Percentiles rank a stretch among this genome's conserved stretches.
Conservation (phyloP, 2,113 vertebrate genomes). For the Bos indicus region DNA sequence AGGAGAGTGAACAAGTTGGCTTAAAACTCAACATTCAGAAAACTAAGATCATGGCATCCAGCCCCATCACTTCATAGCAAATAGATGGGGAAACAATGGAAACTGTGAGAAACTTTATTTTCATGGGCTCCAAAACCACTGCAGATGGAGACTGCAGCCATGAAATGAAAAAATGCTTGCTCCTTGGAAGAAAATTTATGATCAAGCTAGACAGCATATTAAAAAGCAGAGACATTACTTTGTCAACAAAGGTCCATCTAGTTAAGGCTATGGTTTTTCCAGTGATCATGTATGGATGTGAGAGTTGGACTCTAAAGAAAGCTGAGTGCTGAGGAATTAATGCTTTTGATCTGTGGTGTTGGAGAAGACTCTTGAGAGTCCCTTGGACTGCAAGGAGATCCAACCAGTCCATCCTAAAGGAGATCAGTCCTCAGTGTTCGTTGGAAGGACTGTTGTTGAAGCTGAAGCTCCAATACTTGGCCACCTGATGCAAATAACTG, state of each 20-base stretch:
- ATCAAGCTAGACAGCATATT: not conserved
- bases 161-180: not conserved
- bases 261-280: not conserved
- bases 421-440: not conserved
- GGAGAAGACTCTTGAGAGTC: not conserved
- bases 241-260: not conserved
- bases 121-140: not conserved
- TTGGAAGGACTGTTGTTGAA: not conserved
- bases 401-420: not conserved
- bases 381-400: not conserved
- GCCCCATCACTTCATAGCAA: not conserved
- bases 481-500: not conserved
- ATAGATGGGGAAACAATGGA: not conserved
- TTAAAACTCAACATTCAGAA: not conserved
- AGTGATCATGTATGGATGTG: not conserved
- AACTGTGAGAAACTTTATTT: not conserved
- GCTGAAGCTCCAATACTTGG: not conserved
- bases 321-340: accelerated
- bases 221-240: not conserved
- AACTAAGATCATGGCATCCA: not conserved
- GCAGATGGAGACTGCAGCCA: not conserved
- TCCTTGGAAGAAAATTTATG: not conserved
- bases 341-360: not conserved
- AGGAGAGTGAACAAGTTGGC: not conserved
- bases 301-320: not conserved